A percentile compares a stretch with the other conserved stretches of the same genome.
These are phyloP conservation scores for Odocoileus virginianus DNA, from an alignment of 2,113 vertebrate species.

Conservation along the genomic window DNA sequence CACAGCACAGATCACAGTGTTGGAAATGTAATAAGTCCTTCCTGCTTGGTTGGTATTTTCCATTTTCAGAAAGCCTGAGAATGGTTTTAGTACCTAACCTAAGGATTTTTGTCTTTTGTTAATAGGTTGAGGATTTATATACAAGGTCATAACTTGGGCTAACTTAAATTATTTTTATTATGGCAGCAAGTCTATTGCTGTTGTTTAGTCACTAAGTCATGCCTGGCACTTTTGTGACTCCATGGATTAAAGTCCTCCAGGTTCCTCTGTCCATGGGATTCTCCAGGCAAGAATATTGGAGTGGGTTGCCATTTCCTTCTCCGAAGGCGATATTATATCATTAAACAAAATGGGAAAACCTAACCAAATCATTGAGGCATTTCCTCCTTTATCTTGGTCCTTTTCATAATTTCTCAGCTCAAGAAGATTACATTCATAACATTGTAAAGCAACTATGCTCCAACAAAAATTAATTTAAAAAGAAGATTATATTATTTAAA, in stretches of 20 bases:
- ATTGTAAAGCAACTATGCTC: neutral
- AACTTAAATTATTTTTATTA: neutral
- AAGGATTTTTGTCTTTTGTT: neutral
- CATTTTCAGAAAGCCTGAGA: neutral
- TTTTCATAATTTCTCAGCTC: neutral
- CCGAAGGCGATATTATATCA: neutral
- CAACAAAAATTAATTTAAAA: neutral
- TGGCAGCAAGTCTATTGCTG: neutral
- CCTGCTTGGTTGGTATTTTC: neutral
- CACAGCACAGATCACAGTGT: neutral
- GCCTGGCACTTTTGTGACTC: neutral
- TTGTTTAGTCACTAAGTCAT: neutral
- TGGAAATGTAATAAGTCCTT: neutral
- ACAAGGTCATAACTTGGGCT: neutral
- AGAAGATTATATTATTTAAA: neutral
- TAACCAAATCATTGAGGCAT: neutral
- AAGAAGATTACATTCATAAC: neutral
- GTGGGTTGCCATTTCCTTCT: neutral
- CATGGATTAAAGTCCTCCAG: neutral
- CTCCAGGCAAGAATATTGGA: neutral
- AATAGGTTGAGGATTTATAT: neutral
- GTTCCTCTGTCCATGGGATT: neutral
- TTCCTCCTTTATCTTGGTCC: neutral
- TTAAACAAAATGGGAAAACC: neutral
- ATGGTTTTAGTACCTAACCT: neutral